A percentile compares a stretch with the other conserved stretches of the same genome.
These are phyloP conservation scores for Myotis planiceps DNA, from an alignment of 2,797 vertebrate genomes.

Conservation along the genomic window DNA sequence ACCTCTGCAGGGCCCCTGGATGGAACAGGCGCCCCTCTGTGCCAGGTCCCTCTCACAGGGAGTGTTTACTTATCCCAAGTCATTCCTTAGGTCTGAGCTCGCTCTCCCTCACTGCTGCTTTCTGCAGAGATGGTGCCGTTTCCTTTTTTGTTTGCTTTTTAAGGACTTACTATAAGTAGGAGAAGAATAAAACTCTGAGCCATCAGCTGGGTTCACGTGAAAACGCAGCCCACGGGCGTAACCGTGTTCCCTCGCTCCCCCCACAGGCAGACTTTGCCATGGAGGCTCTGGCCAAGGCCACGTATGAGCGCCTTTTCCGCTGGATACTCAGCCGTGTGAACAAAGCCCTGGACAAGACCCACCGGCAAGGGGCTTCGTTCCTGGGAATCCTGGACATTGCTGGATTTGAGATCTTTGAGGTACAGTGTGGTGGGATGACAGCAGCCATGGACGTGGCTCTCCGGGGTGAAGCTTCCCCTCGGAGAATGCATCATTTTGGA, in stretches of 20 bases:
- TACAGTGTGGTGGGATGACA: slow-evolving; percentile 54
- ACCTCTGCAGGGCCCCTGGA: not conserved
- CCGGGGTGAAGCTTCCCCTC: not conserved
- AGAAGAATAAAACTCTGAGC: not conserved
- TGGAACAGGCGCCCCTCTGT: not conserved
- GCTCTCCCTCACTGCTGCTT: not conserved
- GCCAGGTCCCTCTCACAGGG: not conserved
- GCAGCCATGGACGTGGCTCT: not conserved
- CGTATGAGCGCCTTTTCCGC: slow-evolving; percentile 96
- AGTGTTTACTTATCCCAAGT: not conserved
- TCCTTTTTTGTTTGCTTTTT: not conserved
- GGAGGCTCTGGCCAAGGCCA: slow-evolving; percentile 96
- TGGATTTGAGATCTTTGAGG: slow-evolving; percentile 99
- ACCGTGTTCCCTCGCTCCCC: not conserved
- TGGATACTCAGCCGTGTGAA: slow-evolving; percentile 96
- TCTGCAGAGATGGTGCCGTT: not conserved
- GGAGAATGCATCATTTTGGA: not conserved
- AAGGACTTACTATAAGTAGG: not conserved
- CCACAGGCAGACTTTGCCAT: slow-evolving; percentile 95
- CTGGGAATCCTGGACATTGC: slow-evolving; percentile 98
- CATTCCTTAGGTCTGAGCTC: not conserved
- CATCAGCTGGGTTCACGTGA: not conserved
- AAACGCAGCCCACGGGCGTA: not conserved
- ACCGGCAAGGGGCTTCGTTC: slow-evolving; percentile 97
- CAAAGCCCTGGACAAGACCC: slow-evolving; percentile 97